Evolutionary conservation across 2,888 invertebrate genomes (phyloP).

Genomic region (Kuschelorhynchus macadamiae): DNA sequence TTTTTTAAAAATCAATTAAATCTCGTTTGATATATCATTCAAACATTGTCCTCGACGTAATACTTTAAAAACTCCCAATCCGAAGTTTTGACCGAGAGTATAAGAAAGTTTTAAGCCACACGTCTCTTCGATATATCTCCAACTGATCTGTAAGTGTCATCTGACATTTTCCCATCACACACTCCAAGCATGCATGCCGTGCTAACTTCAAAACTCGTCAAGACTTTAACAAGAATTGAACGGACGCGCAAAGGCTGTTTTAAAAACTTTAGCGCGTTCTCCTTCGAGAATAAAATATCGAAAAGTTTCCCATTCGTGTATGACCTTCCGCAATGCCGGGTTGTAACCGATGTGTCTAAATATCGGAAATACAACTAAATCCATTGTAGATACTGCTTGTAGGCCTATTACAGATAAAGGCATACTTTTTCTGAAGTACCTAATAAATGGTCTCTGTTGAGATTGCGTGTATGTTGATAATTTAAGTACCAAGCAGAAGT

Average conservation of each 20-base stretch:
- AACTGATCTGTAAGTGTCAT: constrained; percentile 39
- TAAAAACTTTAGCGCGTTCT: constrained; percentile 38
- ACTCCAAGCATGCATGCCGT: constrained; percentile 39
- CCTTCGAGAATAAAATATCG: constrained; percentile 34
- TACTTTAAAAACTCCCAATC: no score
- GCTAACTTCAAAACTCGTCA: constrained; percentile 33
- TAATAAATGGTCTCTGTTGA: no score
- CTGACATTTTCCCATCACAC: constrained; percentile 46
- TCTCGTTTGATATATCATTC: no score
- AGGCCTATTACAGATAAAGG: no score
- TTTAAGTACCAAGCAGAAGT: no score
- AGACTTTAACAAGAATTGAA: constrained; percentile 46
- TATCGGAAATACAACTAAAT: no score
- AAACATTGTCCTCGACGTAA: no score
- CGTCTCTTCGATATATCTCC: constrained; percentile 29
- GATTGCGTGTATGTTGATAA: no score
- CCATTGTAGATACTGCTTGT: no score
- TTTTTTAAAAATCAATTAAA: no score
- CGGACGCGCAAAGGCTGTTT: constrained; percentile 43
- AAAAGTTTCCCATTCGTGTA: constrained; percentile 31
- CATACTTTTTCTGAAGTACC: no score
- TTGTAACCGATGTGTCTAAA: constrained; percentile 22
- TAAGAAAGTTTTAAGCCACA: constrained; percentile 19
- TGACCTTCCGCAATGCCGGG: constrained; percentile 37
- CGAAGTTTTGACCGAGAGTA: no score